A percentile compares a stretch with the other conserved stretches of the same genome.
These are phyloP conservation scores for Calliopsis andreniformis DNA, from an alignment of 1,140 invertebrate genomes.

Conservation along the genomic window DNA sequence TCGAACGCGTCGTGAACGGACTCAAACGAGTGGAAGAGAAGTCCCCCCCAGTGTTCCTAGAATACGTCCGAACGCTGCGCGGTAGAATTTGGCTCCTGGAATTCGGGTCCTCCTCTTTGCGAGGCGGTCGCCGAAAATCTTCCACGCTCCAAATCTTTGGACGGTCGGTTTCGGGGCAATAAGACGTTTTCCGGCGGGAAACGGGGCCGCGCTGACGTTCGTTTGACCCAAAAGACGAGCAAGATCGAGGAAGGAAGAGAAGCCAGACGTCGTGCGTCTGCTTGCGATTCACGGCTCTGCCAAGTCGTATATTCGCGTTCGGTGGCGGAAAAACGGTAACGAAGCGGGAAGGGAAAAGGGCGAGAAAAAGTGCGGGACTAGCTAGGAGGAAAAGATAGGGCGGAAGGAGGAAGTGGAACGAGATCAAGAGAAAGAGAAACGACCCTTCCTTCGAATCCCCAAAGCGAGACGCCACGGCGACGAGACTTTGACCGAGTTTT, in stretches of 20 bases:
- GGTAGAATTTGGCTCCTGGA: not conserved
- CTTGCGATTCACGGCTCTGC: slow-evolving; percentile 39
- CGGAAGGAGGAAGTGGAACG: not conserved
- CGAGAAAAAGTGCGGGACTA: slow-evolving; percentile 30
- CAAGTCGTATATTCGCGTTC: slow-evolving; percentile 45
- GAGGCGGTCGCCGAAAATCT: slow-evolving; percentile 19
- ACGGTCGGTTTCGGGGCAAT: not conserved
- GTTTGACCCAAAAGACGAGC: slow-evolving; percentile 18
- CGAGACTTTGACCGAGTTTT: slow-evolving; percentile 70
- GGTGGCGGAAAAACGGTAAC: not conserved
- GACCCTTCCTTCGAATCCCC: slow-evolving; percentile 68
- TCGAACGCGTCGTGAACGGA: not conserved
- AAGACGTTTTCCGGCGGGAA: slow-evolving; percentile 14
- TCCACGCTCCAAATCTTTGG: slow-evolving; percentile 27
- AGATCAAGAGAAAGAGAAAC: slow-evolving; percentile 56
- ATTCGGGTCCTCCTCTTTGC: too few relatives aligned
- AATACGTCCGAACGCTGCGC: not conserved
- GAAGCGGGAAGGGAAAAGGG: not conserved
- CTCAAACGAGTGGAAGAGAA: slow-evolving; percentile 26
- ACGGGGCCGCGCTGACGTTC: slow-evolving; percentile 31
- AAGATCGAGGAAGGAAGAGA: not conserved
- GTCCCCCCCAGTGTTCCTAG: too few relatives aligned
- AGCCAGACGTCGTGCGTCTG: slow-evolving; percentile 39
- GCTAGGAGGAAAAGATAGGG: not conserved
- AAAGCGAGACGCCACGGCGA: slow-evolving; percentile 67